Percentiles rank a stretch among this genome's conserved stretches.
Conservation (phyloP, 2,888 invertebrate genomes). For the Tipula lateralis region DNA sequence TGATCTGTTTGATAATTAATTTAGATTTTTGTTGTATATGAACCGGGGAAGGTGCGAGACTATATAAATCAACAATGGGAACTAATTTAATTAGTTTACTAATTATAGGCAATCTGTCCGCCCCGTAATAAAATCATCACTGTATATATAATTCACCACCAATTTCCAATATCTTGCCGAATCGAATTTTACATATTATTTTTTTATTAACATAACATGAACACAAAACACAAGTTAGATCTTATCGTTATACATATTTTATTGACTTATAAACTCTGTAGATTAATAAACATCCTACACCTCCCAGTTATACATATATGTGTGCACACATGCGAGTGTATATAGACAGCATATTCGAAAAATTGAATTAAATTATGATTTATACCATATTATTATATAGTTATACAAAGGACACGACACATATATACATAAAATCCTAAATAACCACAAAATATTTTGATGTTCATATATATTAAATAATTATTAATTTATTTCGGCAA, state of each 20-base stretch:
- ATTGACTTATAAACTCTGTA: slow-evolving; percentile 14
- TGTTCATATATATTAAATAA: slow-evolving; percentile 11
- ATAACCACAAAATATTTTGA: not conserved
- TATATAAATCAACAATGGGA: not conserved
- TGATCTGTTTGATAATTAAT: not conserved
- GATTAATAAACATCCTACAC: not conserved
- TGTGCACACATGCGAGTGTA: not conserved
- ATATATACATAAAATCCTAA: not conserved
- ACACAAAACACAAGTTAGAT: not conserved
- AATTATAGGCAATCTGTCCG: not conserved
- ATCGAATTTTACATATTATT: not conserved
- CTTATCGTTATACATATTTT: not conserved
- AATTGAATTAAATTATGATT: slow-evolving; percentile 24
- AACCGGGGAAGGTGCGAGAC: too few species aligned
- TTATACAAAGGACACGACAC: not conserved
- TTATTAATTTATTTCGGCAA: slow-evolving; percentile 26
- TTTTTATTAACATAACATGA: slow-evolving; percentile 19
- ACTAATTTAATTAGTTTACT: not conserved
- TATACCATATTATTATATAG: not conserved
- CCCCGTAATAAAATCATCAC: not conserved
- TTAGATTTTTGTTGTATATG: too few species aligned
- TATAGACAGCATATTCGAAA: not conserved
- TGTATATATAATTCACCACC: slow-evolving; percentile 16
- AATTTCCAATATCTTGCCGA: not conserved
- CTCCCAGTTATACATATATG: not conserved